Conservation (phyloP, 1,140 invertebrate genomes). For the Lordiphosa mommai region DNA sequence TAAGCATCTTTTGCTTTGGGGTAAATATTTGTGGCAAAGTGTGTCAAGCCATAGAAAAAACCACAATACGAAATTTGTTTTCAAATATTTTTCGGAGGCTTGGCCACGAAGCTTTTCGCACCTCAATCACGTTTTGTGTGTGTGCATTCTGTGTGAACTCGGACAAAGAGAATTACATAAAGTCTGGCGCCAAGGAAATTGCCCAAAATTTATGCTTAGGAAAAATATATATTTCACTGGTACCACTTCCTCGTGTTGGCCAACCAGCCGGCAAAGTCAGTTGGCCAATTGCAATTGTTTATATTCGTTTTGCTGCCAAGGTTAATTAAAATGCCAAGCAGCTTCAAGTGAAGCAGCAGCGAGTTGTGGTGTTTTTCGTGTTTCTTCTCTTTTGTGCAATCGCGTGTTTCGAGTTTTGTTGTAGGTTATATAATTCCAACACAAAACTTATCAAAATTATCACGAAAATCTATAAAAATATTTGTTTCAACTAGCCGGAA, state of each 20-base stretch:
- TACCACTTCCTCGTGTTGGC: conserved; percentile 59
- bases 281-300: conserved; percentile 60
- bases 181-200: no score
- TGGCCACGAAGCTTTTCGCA: no score
- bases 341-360: conserved; percentile 22
- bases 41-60: conserved; percentile 38
- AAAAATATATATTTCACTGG: conserved; percentile 59
- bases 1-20: conserved; percentile 16
- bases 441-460: conserved; percentile 60
- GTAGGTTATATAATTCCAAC: conserved; percentile 44
- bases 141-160: no score
- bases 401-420: conserved; percentile 58
- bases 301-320: conserved; percentile 66
- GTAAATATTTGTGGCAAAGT: conserved; percentile 58
- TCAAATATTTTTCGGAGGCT: no score
- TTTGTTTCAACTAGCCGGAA: conserved; percentile 40
- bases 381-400: conserved; percentile 45
- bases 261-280: conserved; percentile 68
- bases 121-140: no score
- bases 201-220: conserved; percentile 1
- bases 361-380: no score
- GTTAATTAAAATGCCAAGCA: conserved; percentile 75
- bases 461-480: conserved; percentile 51
- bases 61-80: no score
- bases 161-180: no score